Percentiles rank a stretch among this genome's conserved stretches.
Evolutionary conservation across 2,113 vertebrate species (phyloP).

Genomic region (Lepidothrix coronata): DNA sequence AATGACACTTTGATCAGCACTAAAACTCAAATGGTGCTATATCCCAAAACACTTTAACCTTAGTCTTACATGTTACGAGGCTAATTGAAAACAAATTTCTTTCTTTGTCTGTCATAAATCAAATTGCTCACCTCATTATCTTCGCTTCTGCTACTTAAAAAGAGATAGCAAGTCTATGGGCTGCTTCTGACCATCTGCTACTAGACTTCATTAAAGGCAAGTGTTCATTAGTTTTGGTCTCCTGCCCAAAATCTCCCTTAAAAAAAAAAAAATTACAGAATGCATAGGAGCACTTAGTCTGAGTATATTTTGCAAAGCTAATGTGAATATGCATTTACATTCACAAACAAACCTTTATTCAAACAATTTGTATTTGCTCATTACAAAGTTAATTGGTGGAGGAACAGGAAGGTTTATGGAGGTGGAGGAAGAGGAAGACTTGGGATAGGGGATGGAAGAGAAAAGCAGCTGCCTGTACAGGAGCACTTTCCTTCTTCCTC

Average conservation of each 20-base stretch:
- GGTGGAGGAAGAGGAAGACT: neutral
- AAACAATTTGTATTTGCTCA: neutral
- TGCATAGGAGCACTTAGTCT: neutral
- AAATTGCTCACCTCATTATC: neutral
- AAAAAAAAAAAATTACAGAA: neutral
- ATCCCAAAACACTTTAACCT: neutral
- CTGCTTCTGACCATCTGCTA: neutral
- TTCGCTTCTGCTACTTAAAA: neutral
- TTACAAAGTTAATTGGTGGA: neutral
- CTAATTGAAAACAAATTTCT: neutral
- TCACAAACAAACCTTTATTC: neutral
- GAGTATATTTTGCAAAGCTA: neutral
- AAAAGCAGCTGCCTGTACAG: neutral
- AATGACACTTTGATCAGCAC: neutral
- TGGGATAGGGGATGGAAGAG: neutral
- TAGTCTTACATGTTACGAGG: neutral
- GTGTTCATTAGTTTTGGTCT: neutral
- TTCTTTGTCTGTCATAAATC: neutral
- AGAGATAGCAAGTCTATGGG: neutral
- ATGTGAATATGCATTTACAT: neutral
- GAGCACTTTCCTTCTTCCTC: neutral
- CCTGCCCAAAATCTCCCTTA: neutral
- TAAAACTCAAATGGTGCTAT: neutral
- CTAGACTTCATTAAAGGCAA: neutral
- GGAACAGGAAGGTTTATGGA: neutral